A percentile compares a stretch with the other conserved stretches of the same genome.
phyloP scores from a whole-genome alignment of 23 tunicate species.

The Halocynthia aurantium region DNA sequence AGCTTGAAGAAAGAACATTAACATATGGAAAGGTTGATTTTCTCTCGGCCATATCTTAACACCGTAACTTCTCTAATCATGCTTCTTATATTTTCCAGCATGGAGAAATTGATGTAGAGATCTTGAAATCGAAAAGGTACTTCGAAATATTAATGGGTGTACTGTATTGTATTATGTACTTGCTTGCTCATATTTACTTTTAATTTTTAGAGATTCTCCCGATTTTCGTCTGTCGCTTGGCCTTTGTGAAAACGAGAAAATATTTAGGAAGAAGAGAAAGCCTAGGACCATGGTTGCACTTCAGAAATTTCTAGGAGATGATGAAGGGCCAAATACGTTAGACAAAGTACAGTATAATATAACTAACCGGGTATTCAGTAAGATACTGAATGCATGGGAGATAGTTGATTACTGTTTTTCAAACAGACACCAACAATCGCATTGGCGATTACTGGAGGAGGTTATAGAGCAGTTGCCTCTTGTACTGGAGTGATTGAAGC shows the following conservation, averaged over 20 bases:
- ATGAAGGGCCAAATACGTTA: neutral
- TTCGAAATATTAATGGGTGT: neutral
- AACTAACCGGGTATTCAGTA: neutral
- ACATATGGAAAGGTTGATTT: neutral
- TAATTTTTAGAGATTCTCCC: neutral
- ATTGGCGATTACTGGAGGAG: constrained; percentile 32
- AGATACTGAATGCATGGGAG: neutral
- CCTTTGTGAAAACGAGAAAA: neutral
- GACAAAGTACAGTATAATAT: neutral
- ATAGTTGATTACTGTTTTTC: neutral
- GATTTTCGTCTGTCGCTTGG: constrained; percentile 5
- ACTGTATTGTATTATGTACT: too few relatives aligned
- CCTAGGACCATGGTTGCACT: constrained; percentile 3
- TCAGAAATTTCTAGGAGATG: neutral
- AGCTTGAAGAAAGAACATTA: neutral
- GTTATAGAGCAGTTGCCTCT: constrained; percentile 28
- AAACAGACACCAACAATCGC: constrained; percentile 29
- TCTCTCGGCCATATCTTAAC: too few relatives aligned
- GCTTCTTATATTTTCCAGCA: neutral
- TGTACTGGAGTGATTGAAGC: constrained; percentile 35
- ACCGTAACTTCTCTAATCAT: neutral
- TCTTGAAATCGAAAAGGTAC: neutral
- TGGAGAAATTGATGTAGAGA: neutral
- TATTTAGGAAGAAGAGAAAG: neutral
- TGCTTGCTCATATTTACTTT: neutral